A percentile compares a stretch with the other conserved stretches of the same genome.
Conservation (phyloP, 1,140 invertebrate species). For the Phenacoccus solenopsis region DNA sequence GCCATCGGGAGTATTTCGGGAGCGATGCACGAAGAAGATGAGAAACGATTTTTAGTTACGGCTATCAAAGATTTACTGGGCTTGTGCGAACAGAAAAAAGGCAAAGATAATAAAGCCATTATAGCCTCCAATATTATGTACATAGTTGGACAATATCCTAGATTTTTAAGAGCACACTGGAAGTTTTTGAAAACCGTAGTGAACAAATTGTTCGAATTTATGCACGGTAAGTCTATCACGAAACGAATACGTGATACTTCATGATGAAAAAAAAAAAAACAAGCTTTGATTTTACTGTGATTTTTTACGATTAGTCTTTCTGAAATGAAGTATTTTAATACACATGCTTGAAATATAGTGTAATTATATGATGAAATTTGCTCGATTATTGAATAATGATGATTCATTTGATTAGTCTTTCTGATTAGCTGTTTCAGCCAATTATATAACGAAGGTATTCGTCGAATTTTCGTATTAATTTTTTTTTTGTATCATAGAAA, state of each 20-base stretch:
- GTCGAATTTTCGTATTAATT: too few species aligned
- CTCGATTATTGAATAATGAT: background rate
- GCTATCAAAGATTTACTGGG: constrained; percentile 98
- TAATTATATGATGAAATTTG: background rate
- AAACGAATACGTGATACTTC: too few species aligned
- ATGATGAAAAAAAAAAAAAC: too few species aligned
- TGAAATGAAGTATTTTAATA: background rate
- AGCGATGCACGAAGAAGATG: constrained; percentile 98
- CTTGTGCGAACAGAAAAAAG: constrained; percentile 97
- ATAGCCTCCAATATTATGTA: constrained; percentile 99
- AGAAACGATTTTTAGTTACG: constrained; percentile 96
- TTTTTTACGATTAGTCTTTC: constrained; percentile 21
- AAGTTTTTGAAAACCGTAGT: constrained; percentile 99
- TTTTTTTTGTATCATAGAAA: constrained; percentile 51
- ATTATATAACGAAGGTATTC: too few species aligned
- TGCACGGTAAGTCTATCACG: constrained; percentile 63
- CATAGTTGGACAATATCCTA: constrained; percentile 98
- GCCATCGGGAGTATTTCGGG: constrained; percentile 99
- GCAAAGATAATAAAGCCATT: constrained; percentile 99
- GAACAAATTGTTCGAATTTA: constrained; percentile 99
- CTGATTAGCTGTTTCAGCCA: too few species aligned
- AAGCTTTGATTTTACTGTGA: background rate
- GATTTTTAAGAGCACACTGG: constrained; percentile 98
- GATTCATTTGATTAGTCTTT: constrained; percentile 4
- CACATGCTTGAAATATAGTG: too few species aligned